Evolutionary conservation across 2,888 invertebrate species (phyloP).

Genomic region (Diloba caeruleocephala): DNA sequence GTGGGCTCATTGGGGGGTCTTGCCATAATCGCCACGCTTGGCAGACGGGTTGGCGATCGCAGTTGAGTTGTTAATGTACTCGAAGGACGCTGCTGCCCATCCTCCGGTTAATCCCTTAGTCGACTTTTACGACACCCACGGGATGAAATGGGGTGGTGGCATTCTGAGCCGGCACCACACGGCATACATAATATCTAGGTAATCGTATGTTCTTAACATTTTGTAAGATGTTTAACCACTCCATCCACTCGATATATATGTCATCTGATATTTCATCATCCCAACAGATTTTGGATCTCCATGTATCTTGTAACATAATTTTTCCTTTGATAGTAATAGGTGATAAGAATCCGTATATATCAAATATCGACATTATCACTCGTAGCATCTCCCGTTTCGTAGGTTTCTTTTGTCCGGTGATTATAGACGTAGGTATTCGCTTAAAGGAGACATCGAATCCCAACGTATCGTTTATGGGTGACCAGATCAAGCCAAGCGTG

Average conservation of each 20-base stretch:
- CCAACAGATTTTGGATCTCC: constrained; percentile 1
- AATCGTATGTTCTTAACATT: neutral
- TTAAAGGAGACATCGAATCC: constrained; percentile 7
- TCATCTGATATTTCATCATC: constrained; percentile 1
- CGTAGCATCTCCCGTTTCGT: constrained; percentile 6
- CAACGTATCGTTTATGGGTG: neutral
- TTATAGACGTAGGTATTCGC: neutral
- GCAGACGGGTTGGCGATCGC: too few species aligned
- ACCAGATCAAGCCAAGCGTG: constrained; percentile 4
- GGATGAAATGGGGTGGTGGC: too few species aligned
- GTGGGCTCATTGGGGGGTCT: too few species aligned
- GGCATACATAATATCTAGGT: neutral
- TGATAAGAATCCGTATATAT: too few species aligned
- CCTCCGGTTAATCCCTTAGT: too few species aligned
- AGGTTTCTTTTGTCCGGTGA: neutral
- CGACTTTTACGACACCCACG: too few species aligned
- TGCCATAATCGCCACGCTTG: too few species aligned
- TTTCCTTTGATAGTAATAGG: neutral
- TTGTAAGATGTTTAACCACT: neutral
- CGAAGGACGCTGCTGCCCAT: too few species aligned
- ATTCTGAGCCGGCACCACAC: too few species aligned
- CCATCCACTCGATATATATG: neutral
- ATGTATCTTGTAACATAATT: constrained; percentile 4
- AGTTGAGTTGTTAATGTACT: too few species aligned
- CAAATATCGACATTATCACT: neutral